Evolutionary conservation across 2,888 invertebrate species (phyloP).

Genomic region (Polyploca ridens): DNA sequence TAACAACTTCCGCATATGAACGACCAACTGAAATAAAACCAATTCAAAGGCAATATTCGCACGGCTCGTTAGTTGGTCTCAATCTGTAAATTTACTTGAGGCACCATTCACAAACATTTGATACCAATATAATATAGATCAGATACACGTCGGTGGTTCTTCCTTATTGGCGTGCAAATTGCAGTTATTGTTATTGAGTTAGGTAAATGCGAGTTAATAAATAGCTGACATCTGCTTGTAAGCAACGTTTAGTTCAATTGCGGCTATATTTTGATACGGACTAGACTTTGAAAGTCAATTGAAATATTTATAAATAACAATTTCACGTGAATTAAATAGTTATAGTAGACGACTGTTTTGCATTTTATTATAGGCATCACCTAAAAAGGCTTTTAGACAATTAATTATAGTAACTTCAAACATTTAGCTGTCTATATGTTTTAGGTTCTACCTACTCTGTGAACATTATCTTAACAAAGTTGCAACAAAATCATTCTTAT

Average conservation of each 20-base stretch:
- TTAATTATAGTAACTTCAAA: no score
- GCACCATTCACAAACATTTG: slow-evolving; percentile 32
- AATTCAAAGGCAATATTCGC: slow-evolving; percentile 54
- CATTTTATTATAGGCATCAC: no score
- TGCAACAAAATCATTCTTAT: no score
- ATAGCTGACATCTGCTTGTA: not conserved
- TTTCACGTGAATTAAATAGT: no score
- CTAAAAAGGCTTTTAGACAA: no score
- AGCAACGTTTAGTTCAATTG: not conserved
- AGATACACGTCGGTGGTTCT: slow-evolving; percentile 38
- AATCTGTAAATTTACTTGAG: slow-evolving; percentile 34
- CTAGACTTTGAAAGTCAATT: not conserved
- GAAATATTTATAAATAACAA: not conserved
- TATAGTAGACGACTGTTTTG: no score
- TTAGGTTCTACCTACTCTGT: no score
- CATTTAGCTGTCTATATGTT: no score
- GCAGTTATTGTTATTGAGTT: slow-evolving; percentile 36
- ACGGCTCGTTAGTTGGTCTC: slow-evolving; percentile 49
- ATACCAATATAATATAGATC: slow-evolving; percentile 44
- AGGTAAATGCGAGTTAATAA: slow-evolving; percentile 12
- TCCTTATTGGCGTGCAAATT: slow-evolving; percentile 59
- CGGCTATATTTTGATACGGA: not conserved
- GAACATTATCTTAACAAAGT: no score
- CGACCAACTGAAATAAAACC: slow-evolving; percentile 39
- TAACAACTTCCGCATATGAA: slow-evolving; percentile 8